Evolutionary conservation across 2,888 invertebrate species (phyloP), one percentile per base, ranked within the genome.

Genomic region (Xylocampa areola): DNA sequence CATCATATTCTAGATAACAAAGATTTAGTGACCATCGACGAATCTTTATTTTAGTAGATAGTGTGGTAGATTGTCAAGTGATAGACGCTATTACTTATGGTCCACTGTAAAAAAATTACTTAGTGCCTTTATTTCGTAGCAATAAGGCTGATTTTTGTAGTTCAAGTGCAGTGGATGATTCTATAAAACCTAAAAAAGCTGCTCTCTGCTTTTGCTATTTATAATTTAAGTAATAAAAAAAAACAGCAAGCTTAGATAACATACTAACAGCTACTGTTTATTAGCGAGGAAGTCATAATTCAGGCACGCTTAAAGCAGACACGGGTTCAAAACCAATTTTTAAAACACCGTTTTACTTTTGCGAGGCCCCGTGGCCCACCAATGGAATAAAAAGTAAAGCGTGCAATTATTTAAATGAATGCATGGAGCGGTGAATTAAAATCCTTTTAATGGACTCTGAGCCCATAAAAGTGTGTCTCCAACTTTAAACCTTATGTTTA

Each of bases 381-480:
- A 19, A 21, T 16, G 27, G 14, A 49, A 64, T 43, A 36, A 29
- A 35, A 49, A 50, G 32, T 49, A 33, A 62, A 47, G n/a, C 37
- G 49, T 71, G 65, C 76, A 65, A 75, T 75, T 75, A 75, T 73
- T 71, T 71, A 68, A 68, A 75, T 75, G 43, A 72, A 71, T 75
- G 68, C 71, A 55, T 64, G 37, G 39, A 54, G 35, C 52, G 39
- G 57, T 64, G 64, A 64, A 68, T 65, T 65, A 58, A 71, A 73
- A 68, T 62, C 65, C 61, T 71, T 75, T 72, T 73, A 73, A 75
- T 68, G 57, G 72, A 70, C 52, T 58, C 45, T 57, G 49, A 43
- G 49, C 54, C 61, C 51, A 52, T 65, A 59, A 69, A 68, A 49
- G 35, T 29, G 49, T 51, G 44, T 54, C 49, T 65, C 25, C 47